Evolutionary conservation across 2,797 vertebrate species (phyloP).

Genomic region (Peromyscus eremicus): DNA sequence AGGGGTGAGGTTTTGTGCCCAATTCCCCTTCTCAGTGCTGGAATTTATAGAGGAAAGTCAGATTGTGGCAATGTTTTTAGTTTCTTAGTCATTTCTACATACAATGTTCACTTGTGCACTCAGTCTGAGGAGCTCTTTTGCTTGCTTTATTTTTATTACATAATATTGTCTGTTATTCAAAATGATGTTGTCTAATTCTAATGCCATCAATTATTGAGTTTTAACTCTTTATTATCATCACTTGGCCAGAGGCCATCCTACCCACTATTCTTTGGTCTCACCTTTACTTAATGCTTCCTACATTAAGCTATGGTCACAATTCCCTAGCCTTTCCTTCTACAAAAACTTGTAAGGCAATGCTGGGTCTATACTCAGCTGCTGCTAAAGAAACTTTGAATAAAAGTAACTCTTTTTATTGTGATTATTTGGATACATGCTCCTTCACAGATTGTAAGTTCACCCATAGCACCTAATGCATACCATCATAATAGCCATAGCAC

Average conservation of each 20-base stretch:
- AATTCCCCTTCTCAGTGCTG: neutral
- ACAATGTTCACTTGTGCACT: conserved; percentile 57
- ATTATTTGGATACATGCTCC: neutral
- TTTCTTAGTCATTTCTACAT: conserved; percentile 61
- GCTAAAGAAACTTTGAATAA: conserved; percentile 29
- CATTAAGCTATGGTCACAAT: neutral
- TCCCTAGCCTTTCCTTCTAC: neutral
- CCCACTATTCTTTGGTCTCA: conserved; percentile 15
- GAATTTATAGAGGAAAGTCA: conserved; percentile 51
- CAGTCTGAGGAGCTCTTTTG: neutral
- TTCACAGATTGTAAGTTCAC: neutral
- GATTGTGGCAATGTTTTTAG: conserved; percentile 11
- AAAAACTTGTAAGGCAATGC: neutral
- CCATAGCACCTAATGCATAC: neutral
- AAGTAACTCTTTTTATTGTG: conserved; percentile 19
- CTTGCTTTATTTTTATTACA: conserved; percentile 61
- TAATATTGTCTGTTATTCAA: conserved; percentile 58
- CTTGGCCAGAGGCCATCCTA: neutral
- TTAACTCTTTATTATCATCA: neutral
- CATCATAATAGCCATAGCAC: neutral
- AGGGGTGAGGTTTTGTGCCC: neutral
- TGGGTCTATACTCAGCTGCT: conserved; percentile 35
- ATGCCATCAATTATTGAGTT: conserved; percentile 2
- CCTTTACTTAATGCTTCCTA: neutral
- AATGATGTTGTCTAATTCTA: conserved; percentile 49